Evolutionary conservation across 2,888 invertebrate genomes (phyloP), one percentile per base, ranked within the genome.

Genomic region (Pseudeuparius sepicola): DNA sequence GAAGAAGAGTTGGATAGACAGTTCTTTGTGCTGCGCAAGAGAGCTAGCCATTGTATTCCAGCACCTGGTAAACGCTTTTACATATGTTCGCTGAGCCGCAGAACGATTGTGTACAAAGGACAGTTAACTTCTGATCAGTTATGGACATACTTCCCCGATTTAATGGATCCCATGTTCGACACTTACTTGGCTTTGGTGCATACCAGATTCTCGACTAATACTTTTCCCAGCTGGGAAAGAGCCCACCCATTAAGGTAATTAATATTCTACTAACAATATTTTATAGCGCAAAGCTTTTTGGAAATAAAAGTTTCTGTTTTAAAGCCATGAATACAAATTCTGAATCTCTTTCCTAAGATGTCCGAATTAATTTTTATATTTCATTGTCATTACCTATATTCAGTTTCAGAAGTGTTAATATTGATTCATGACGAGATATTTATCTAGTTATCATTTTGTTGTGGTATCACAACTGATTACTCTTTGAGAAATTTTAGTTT

Each of bases 191-290:
- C 97, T 24, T 65, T 98, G 58, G 94, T 98, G 4, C 98, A 98
- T 63, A 96, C 96, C 24, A 75, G 98, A 46, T 98, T 98, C 70
- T 97, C 97, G 9, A 98, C 98, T 45, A 98, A 98, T 65, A 98
- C 98, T 14, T 98, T 98, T 61, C 98, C 98, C 29, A 93, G 90
- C 58, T 98, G 98, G 98, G 96, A 97, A 64, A 73, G 97, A 52
- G 97, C 98, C 11, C 97, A 98, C 68, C 98, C 98, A 9, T 71
- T 96, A 54, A 81, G 96, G 86, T 87, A 60, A 57, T 56, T 44
- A 16, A 31, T 4, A 23, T 3, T 31, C 7, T 11, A 6, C 6
- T 13, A n/a, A 16, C 14, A 7, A 15, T n/a, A n/a, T n/a, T n/a
- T n/a, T n/a, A n/a, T n/a, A n/a, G n/a, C n/a, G n/a, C n/a, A n/a